Conservation (phyloP, 2,888 invertebrate species). For the Hylaea fasciaria region DNA sequence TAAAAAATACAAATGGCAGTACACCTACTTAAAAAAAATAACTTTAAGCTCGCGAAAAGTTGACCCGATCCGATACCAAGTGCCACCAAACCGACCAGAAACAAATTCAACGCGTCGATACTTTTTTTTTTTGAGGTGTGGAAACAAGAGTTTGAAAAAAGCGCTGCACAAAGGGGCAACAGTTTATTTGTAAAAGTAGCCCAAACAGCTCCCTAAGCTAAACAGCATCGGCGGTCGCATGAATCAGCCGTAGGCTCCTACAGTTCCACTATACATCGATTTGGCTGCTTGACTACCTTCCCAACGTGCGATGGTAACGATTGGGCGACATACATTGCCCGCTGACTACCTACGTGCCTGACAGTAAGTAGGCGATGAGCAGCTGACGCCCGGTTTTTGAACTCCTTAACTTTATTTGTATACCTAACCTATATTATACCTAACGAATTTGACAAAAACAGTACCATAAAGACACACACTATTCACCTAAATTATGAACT, state of each 20-base stretch:
- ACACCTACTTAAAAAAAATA: too few relatives aligned
- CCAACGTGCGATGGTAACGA: conserved; percentile 19
- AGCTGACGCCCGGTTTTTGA: too few relatives aligned
- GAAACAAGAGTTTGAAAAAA: conserved; percentile 9
- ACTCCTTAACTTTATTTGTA: too few relatives aligned
- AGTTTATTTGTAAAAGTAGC: conserved; percentile 57
- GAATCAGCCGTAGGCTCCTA: conserved; percentile 55
- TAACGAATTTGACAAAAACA: too few relatives aligned
- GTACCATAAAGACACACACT: too few relatives aligned
- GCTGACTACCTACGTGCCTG: conserved; percentile 16
- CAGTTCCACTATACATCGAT: conserved; percentile 55
- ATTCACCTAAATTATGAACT: too few relatives aligned
- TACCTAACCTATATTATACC: too few relatives aligned
- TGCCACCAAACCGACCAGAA: not conserved
- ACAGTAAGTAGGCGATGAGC: too few relatives aligned
- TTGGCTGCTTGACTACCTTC: conserved; percentile 62
- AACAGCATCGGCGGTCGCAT: conserved; percentile 57
- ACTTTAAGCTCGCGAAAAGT: not conserved
- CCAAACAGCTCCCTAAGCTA: conserved; percentile 58
- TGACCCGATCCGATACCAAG: not conserved
- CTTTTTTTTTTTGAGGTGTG: too few relatives aligned
- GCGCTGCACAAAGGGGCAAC: conserved; percentile 19
- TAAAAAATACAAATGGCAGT: too few relatives aligned
- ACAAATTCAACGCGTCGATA: not conserved
- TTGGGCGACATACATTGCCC: conserved; percentile 23